Base-by-base conservation (phyloP, 2,797 vertebrate genomes). In the Squalus acanthias region DNA sequence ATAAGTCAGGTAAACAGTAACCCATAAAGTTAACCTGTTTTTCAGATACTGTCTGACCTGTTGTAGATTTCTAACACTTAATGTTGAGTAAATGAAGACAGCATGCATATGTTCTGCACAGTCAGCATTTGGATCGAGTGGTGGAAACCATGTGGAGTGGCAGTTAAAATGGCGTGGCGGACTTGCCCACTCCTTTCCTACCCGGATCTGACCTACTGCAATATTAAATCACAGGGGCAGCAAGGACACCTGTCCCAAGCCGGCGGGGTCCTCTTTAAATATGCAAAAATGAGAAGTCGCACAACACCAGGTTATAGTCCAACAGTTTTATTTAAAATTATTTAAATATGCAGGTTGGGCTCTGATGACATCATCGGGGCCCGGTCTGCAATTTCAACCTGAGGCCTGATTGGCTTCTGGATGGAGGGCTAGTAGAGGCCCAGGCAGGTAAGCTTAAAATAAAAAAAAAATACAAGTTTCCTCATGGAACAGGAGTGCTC, bases 1-100 rank as follows among this genome's bases (percentile, higher is more conserved):
- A 98, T 99, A 95, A 99, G 99, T 96, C 99, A 99, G 98, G 99
- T 99, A 96, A 98, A 97, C 79, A 26, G 46, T 22, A 85, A 50
- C 6, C 46, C 39, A 50, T 22, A 82, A 92, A n/a, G 50, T 67
- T 39, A 93, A 93, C 33, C n/a, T 29, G 4, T 65, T 39, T 65
- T n/a, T 65, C 33, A 65, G 7, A 9, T 93, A 53, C 17, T 46
- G 17, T 22, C 82, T 50, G 76, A 79, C 9, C 76, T 79, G 33
- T 79, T 39, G 33, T 92, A 17, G 33, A 93, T 46, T 93, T 69
- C n/a, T 39, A 69, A 22, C 9, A 24, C 7, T 22, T 46, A 69
- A 22, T 46, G 39, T 63, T 93, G 8, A 60, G 1, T 89, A 74
- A 33, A 74, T 89, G 53, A 89, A 53, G 8, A 46, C 20, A 57